phyloP scores from a whole-genome alignment of 2,888 invertebrate species.

The Scrobipalpa atriplicella region DNA sequence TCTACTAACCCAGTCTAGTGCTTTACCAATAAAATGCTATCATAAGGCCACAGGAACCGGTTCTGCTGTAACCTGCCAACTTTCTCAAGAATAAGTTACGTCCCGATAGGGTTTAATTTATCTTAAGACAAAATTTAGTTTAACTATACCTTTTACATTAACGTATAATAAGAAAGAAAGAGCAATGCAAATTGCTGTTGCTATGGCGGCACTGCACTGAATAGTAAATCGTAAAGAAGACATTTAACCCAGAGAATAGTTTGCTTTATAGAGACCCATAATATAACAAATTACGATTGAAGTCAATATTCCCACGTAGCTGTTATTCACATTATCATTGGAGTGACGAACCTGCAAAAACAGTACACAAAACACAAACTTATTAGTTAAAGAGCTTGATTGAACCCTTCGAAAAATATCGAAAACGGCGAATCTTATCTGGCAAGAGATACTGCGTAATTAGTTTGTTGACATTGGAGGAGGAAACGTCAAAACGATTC shows the following conservation, averaged over 20 bases:
- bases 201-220: too few relatives aligned
- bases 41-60: conserved; percentile 62
- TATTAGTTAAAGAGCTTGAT: too few relatives aligned
- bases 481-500: background rate
- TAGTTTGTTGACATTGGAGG: background rate
- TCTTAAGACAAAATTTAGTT: background rate
- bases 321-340: conserved; percentile 1
- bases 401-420: too few relatives aligned
- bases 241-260: background rate
- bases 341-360: conserved; percentile 22
- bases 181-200: background rate
- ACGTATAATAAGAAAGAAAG: background rate
- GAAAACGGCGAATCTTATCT: too few relatives aligned
- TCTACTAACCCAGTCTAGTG: conserved; percentile 59
- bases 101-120: conserved; percentile 36
- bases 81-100: conserved; percentile 61
- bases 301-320: background rate
- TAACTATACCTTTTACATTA: background rate
- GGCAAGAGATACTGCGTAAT: too few relatives aligned
- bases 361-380: too few relatives aligned
- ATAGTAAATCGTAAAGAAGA: background rate
- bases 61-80: conserved; percentile 60
- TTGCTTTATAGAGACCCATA: background rate
- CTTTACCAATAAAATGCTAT: conserved; percentile 58
- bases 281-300: background rate